phyloP scores from a whole-genome alignment of 92 coral and sea anemone genomes.

The Siderastrea siderea region DNA sequence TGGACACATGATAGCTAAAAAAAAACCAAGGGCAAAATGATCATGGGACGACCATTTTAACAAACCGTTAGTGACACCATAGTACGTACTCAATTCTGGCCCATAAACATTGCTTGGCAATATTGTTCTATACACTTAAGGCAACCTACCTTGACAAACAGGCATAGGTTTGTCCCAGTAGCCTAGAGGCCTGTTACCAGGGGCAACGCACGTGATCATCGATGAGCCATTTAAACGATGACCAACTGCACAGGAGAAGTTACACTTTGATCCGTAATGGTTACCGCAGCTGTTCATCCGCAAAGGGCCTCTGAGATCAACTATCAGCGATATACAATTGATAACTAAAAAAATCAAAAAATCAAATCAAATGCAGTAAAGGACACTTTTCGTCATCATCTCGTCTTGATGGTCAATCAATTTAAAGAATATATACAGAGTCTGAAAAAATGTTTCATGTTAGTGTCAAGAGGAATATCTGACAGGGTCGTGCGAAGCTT shows the following conservation, averaged over 20 bases:
- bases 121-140: background rate
- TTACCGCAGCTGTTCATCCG: conserved; percentile 21
- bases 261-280: conserved; percentile 25
- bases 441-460: too few species aligned
- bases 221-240: conserved; percentile 20
- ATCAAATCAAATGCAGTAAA: background rate
- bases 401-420: too few species aligned
- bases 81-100: too few species aligned
- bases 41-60: background rate
- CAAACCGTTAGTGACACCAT: too few species aligned
- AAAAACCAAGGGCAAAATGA: background rate
- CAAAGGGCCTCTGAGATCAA: conserved; percentile 21
- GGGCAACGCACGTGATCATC: conserved; percentile 16
- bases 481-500: too few species aligned
- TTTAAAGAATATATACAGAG: too few species aligned
- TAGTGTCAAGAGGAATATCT: too few species aligned
- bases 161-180: conserved; percentile 32
- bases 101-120: too few species aligned
- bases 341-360: conserved; percentile 5
- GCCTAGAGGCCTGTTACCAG: conserved; percentile 19
- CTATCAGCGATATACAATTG: conserved; percentile 38
- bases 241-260: conserved; percentile 18
- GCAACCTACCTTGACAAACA: conserved; percentile 3
- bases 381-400: background rate
- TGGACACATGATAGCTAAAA: conserved; percentile 39